A percentile compares a stretch with the other conserved stretches of the same genome.
Conservation (phyloP, 35 echinoderm and acorn worm species). For the Amphiura filiformis region DNA sequence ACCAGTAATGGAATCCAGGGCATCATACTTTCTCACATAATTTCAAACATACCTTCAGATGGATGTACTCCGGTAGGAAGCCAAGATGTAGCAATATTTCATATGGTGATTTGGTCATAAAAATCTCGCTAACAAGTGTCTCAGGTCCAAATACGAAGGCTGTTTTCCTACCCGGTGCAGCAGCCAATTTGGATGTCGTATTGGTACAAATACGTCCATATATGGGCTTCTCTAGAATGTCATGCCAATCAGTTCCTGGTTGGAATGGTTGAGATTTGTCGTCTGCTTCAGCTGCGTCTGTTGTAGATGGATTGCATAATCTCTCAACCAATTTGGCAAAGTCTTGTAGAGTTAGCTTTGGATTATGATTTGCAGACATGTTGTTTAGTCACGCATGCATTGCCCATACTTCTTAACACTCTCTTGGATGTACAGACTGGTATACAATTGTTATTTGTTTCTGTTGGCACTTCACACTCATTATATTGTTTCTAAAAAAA, state of each 20-base stretch:
- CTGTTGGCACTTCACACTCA: too few species aligned
- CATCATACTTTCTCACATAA: too few species aligned
- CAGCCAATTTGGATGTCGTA: constrained; percentile 33
- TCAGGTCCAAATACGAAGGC: constrained; percentile 81
- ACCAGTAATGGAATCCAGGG: too few species aligned
- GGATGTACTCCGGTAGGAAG: constrained; percentile 80
- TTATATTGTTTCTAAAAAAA: too few species aligned
- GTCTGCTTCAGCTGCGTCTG: not conserved
- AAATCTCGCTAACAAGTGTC: constrained; percentile 34
- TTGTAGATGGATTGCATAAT: not conserved
- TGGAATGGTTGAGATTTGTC: not conserved
- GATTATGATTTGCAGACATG: too few species aligned
- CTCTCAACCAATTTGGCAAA: not conserved
- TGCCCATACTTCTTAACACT: too few species aligned
- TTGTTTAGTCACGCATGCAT: too few species aligned
- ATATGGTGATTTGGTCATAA: constrained; percentile 50
- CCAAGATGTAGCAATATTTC: constrained; percentile 70
- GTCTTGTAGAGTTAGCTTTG: not conserved
- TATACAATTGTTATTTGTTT: too few species aligned
- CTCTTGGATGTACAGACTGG: too few species aligned
- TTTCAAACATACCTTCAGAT: constrained; percentile 92
- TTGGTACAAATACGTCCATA: constrained; percentile 83
- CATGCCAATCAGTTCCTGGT: not conserved
- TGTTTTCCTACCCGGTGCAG: constrained; percentile 57
- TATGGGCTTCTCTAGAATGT: constrained; percentile 24